phyloP scores from a whole-genome alignment of 2,113 vertebrate genomes.

The Varanus salvator region DNA sequence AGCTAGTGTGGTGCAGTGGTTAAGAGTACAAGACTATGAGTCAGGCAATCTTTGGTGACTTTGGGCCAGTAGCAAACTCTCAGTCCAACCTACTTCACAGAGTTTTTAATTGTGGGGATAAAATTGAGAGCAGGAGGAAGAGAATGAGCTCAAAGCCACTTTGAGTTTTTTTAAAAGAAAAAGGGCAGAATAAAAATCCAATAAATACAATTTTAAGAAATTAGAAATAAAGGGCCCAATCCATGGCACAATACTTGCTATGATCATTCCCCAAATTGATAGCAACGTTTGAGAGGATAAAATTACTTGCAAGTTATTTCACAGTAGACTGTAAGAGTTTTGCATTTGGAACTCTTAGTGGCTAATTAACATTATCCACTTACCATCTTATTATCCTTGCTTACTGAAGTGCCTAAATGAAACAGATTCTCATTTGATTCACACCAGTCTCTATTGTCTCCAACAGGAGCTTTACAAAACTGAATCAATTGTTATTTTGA shows the following conservation, averaged over 20 bases:
- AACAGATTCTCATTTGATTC: conserved; percentile 5
- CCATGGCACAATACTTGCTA: not conserved
- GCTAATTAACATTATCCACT: conserved; percentile 24
- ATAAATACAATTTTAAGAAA: too few relatives aligned
- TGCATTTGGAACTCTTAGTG: not conserved
- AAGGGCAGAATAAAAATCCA: too few relatives aligned
- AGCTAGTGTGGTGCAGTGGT: too few relatives aligned
- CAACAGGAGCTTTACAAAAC: conserved; percentile 3
- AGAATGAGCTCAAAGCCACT: too few relatives aligned
- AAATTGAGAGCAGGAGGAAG: too few relatives aligned
- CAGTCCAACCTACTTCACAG: too few relatives aligned
- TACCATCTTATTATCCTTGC: conserved; percentile 9
- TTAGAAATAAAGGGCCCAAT: not conserved
- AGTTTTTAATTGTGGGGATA: too few relatives aligned
- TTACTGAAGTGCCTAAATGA: conserved; percentile 12
- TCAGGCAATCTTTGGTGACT: too few relatives aligned
- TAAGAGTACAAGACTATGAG: too few relatives aligned
- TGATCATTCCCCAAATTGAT: not conserved
- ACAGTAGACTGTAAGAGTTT: not conserved
- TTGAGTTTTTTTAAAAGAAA: too few relatives aligned
- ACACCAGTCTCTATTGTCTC: not conserved
- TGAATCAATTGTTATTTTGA: not conserved
- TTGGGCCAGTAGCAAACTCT: too few relatives aligned
- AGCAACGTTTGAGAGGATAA: not conserved
- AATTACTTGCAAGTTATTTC: conserved; percentile 5